These are phyloP conservation scores for Drosophila nannoptera DNA, from an alignment of 1,140 invertebrate genomes.

Conservation along the genomic window DNA sequence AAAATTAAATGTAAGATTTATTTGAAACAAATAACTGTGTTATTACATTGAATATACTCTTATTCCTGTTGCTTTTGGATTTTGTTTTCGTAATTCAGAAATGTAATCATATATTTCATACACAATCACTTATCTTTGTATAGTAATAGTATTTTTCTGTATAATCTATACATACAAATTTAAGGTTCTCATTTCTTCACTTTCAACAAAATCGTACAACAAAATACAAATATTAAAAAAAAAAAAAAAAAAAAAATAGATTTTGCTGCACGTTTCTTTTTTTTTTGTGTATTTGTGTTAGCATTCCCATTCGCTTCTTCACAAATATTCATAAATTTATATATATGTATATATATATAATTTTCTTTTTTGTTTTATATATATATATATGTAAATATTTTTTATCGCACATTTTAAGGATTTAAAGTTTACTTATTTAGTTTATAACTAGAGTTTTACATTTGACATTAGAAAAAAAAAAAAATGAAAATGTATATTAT, in stretches of 20 bases:
- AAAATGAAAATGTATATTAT: slow-evolving; percentile 57
- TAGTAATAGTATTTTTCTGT: slow-evolving; percentile 50
- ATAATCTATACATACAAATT: slow-evolving; percentile 60
- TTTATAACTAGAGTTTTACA: slow-evolving; percentile 72
- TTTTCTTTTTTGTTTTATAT: slow-evolving; percentile 14
- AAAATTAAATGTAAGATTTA: slow-evolving; percentile 79
- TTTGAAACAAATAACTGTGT: slow-evolving; percentile 79
- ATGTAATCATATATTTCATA: slow-evolving; percentile 76
- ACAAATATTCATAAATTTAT: slow-evolving; percentile 25
- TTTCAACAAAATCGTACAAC: slow-evolving; percentile 23
- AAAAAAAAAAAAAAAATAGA: slow-evolving; percentile 24
- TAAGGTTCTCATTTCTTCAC: slow-evolving; percentile 14
- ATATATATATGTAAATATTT: slow-evolving; percentile 5
- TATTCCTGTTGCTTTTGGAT: slow-evolving; percentile 53
- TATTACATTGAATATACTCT: slow-evolving; percentile 79
- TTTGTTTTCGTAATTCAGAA: slow-evolving; percentile 57
- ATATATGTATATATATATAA: slow-evolving; percentile 15
- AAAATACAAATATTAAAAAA: background rate
- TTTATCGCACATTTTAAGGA: slow-evolving; percentile 40
- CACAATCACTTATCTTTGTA: slow-evolving; percentile 68
- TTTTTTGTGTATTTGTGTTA: background rate
- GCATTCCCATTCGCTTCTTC: slow-evolving; percentile 11
- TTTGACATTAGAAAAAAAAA: slow-evolving; percentile 67
- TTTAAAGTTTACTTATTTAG: slow-evolving; percentile 58
- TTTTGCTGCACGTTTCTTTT: slow-evolving; percentile 20